Base-by-base conservation (phyloP, 1,140 invertebrate genomes). In the Steinernema feltiae region DNA sequence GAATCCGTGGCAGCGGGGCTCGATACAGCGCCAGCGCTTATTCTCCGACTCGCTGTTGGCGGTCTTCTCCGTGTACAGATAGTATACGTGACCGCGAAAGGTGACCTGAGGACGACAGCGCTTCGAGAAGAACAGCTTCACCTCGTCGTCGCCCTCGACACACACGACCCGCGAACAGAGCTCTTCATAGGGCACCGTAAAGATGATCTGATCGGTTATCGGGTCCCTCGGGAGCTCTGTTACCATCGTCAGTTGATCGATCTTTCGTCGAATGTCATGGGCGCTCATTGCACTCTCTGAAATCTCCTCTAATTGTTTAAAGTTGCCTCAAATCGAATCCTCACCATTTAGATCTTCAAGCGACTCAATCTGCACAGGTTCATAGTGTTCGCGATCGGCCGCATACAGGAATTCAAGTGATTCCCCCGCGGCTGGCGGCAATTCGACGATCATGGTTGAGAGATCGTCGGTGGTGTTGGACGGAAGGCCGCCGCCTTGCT, bases 111-210 rank as follows among this genome's bases (percentile, higher is more conserved):
- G 53, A 3, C 53, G 53, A 27, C 53, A 63, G 2, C 24, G 15
- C 53, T 63, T 63, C 15, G 53, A 63, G 53, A 63, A 63, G 53
- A 63, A 63, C 53, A 63, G 24, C 15, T 7, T 63, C 53, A 63
- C 53, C 3, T 63, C 53, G 53, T 63, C 53, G 24, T 63, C 24
- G 2, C 12, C 53, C 24, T 63, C 53, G 15, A 17, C 3, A 21
- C 53, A 63, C 15, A 63, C 53, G 15, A 63, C 53, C 24, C 24
- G 53, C 24, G 53, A 27, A 3, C 24, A n/a, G 7, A 63, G 12
- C 24, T 63, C 53, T n/a, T 63, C 53, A 27, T 63, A 63, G 12
- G 53, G 7, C 7, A 63, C 24, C 15, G 53, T 63, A 3, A 63
- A 63, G 24, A 63, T 27, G 15, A n/a, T 63, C 53, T 63, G 7